Evolutionary conservation across 2,113 vertebrate genomes (phyloP), one percentile per base, ranked within the genome.

Genomic region (Cheilinus undulatus): DNA sequence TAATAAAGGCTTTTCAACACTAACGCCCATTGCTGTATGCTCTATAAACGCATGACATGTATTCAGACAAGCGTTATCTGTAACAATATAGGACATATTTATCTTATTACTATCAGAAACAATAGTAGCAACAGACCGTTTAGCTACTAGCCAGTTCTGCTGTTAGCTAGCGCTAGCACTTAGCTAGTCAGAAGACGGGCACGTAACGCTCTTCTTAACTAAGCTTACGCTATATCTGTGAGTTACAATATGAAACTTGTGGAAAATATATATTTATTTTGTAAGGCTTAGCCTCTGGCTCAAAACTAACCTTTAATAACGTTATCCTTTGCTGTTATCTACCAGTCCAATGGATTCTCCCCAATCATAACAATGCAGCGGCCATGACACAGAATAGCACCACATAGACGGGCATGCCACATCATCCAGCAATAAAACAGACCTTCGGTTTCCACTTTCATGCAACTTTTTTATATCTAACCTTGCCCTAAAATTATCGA

Each of bases 291-390:
- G n/a, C n/a, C n/a, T n/a, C n/a, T n/a, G n/a, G n/a, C 2, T 28
- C 2, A 1, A 62, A 65, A 86, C 54, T 9, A 23, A 87, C 83
- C 79, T 69, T 56, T 10, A 10, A 48, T 19, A 14, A n/a, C 3
- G 30, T 30, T 23, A 30, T 26, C 19, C 62, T 50, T 17, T n/a
- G 68, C 49, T 54, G 38, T 23, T 24, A 23, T 23, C 30, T 28
- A 34, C 26, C 46, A 42, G 26, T 20, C 24, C 36, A 34, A 60
- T 54, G 28, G 42, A 38, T 50, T 62, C 30, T 45, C 32, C 56
- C 49, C 53, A 73, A 90, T 83, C 85, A 88, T 87, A 91, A 90
- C 90, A 91, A 90, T 87, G 57, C 78, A 77, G 58, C 52, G 17
- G 28, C 58, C 1, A 6, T 23, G 0, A 0, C 6, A 28, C 78